Base-by-base conservation (phyloP, 37 sponge, comb jelly and placozoan species). In the Chondrosia reniformis region DNA sequence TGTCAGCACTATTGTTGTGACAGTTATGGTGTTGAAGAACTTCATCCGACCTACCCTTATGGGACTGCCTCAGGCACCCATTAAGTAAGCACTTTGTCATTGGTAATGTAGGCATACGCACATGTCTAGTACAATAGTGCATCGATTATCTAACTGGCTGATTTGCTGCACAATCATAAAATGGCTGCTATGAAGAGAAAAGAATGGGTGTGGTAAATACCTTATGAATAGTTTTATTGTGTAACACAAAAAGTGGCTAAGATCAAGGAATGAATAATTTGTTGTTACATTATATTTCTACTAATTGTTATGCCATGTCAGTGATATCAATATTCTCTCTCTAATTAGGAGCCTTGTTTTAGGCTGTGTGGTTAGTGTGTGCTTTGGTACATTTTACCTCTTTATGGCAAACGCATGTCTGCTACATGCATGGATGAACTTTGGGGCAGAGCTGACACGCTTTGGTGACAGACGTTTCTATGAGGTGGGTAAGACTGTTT, bases 381-480 rank as follows among this genome's bases (percentile, higher is more conserved):
- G 89, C 8, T 83, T 83, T 80, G 91, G 88, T 22, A 45, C 84
- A 4, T 27, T 89, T 39, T 39, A 84, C 33, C 78, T 76, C 80
- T 85, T 96, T 46, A 82, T 96, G 81, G 67, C 94, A 37, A 86
- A 85, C 72, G 89, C 85, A 42, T 85, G 89, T 77, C 85, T 88
- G 81, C 90, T 96, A 1, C 97, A 96, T 67, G 86, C 84, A 27
- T 92, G 84, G 78, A 44, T 37, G 42, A 96, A 96, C 71, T 44
- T 92, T 34, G 80, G 79, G 64, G 89, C 75, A 27, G 97, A 96
- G 45, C 63, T 93, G 46, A 67, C 84, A 0, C 31, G 86, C 6
- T 96, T 96, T 76, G 97, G 82, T 19, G 97, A 96, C 78, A 64
- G 97, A 25, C 80, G 84, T 43, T 96, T 96, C 28, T 96, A 96